phyloP scores from a whole-genome alignment of 30 jellyfish, hydroid and myxozoan species.

The Pseudorhiza aurosa region DNA sequence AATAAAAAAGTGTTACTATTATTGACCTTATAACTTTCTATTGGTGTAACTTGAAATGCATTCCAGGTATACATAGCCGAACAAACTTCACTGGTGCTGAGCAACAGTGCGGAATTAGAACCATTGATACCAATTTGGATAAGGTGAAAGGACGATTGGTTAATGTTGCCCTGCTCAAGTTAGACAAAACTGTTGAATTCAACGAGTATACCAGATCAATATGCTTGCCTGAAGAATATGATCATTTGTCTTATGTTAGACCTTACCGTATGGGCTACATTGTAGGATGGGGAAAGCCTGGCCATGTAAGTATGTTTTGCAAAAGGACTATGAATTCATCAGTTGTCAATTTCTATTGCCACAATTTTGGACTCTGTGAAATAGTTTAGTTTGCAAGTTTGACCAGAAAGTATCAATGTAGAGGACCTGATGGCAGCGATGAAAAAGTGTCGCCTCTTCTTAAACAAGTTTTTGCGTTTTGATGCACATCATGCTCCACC shows the following conservation, averaged over 20 bases:
- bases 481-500: no score
- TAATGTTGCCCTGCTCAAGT: constrained; percentile 33
- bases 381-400: no score
- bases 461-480: no score
- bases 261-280: constrained; percentile 48
- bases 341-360: no score
- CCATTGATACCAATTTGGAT: not conserved
- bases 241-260: constrained; percentile 7
- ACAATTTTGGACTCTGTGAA: no score
- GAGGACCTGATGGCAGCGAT: no score
- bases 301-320: constrained; percentile 21
- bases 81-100: constrained; percentile 33
- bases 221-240: constrained; percentile 56
- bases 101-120: constrained; percentile 19
- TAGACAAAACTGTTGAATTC: constrained; percentile 7
- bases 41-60: no score
- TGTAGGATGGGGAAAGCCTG: constrained; percentile 55
- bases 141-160: constrained; percentile 4
- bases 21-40: no score
- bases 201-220: constrained; percentile 51
- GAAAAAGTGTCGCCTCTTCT: no score
- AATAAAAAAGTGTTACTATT: no score
- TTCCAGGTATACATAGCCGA: constrained; percentile 47
- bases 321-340: no score
- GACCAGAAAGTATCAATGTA: no score